Evolutionary conservation across 2,113 vertebrate species (phyloP).

Genomic region (Campylomormyrus tamandua): DNA sequence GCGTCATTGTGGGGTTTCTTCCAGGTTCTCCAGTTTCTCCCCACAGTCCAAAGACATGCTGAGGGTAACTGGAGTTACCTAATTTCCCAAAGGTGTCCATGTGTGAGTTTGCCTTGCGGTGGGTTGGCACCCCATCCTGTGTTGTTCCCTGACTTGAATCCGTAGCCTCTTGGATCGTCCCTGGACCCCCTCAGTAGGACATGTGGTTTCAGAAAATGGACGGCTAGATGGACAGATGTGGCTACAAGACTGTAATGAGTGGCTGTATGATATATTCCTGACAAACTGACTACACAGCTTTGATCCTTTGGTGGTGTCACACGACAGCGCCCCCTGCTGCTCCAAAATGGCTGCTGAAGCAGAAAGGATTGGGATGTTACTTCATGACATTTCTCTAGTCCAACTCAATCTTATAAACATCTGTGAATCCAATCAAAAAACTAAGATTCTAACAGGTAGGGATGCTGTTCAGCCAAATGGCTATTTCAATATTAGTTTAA

Average conservation of each 20-base stretch:
- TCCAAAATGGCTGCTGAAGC: neutral
- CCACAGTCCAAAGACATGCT: neutral
- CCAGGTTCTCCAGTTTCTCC: neutral
- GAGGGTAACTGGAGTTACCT: too few species aligned
- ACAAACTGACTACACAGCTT: neutral
- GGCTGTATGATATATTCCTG: neutral
- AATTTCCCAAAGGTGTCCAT: too few species aligned
- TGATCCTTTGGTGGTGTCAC: neutral
- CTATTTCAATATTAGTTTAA: too few species aligned
- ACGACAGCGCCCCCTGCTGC: neutral
- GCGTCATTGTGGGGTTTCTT: neutral
- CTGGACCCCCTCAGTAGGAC: neutral
- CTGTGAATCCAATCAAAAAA: too few species aligned
- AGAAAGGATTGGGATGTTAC: neutral
- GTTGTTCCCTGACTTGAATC: too few species aligned
- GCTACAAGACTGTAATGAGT: neutral
- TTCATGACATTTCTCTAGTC: neutral
- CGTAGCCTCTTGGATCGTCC: too few species aligned
- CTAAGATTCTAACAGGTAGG: too few species aligned
- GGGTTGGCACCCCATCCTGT: too few species aligned
- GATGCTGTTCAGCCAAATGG: too few species aligned
- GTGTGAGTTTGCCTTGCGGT: too few species aligned
- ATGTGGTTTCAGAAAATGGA: neutral
- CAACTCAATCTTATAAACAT: neutral
- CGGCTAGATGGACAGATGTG: neutral